Evolutionary conservation across 1,140 invertebrate species (phyloP).

Genomic region (Bombus consobrinus): DNA sequence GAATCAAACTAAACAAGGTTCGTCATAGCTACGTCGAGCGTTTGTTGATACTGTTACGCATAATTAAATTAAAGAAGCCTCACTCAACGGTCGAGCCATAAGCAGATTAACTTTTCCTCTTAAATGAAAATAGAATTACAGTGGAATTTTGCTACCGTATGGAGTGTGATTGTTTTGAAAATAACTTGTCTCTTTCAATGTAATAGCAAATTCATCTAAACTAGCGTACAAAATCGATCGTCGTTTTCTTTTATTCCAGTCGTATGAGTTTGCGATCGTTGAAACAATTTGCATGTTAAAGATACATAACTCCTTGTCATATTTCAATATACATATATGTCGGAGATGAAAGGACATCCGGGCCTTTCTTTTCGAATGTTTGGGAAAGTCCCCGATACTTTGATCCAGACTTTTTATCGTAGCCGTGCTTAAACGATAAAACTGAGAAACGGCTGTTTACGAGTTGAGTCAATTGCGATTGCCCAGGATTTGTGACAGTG

Average conservation of each 20-base stretch:
- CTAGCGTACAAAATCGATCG: not conserved
- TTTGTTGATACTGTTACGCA: constrained; percentile 77
- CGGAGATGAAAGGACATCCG: too few relatives aligned
- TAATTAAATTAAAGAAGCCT: constrained; percentile 81
- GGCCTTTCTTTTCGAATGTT: too few relatives aligned
- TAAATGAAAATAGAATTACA: constrained; percentile 69
- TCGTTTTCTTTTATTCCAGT: not conserved
- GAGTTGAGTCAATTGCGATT: too few relatives aligned
- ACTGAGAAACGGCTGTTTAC: too few relatives aligned
- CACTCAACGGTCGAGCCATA: constrained; percentile 67
- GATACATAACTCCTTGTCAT: not conserved
- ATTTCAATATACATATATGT: not conserved
- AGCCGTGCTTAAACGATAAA: too few relatives aligned
- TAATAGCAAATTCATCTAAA: not conserved
- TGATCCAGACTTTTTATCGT: too few relatives aligned
- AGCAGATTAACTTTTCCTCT: constrained; percentile 74
- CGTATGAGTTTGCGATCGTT: not conserved
- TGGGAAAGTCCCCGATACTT: too few relatives aligned
- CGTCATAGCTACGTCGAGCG: constrained; percentile 66
- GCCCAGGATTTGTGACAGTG: too few relatives aligned
- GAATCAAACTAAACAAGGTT: constrained; percentile 72
- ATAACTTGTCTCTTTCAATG: constrained; percentile 1
- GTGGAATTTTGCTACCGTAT: constrained; percentile 24
- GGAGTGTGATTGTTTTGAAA: not conserved
- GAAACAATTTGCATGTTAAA: not conserved